These are phyloP conservation scores for Zootermopsis nevadensis DNA, from an alignment of 2,888 invertebrate species.

Conservation along the genomic window DNA sequence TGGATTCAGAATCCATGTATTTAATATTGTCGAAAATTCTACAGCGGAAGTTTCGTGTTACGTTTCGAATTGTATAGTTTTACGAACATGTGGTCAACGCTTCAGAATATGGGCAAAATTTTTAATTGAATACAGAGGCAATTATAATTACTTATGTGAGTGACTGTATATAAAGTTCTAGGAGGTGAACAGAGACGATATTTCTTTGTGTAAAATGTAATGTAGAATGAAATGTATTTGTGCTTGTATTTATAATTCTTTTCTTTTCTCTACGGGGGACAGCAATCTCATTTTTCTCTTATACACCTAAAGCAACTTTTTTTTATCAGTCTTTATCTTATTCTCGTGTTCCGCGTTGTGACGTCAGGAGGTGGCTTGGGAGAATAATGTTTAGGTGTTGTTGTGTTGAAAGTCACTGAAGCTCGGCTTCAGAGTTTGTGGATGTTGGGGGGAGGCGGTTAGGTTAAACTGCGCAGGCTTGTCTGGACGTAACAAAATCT, in stretches of 20 bases:
- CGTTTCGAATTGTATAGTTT: too few relatives aligned
- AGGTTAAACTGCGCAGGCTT: conserved; percentile 31
- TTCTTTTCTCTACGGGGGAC: background rate
- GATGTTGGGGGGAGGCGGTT: background rate
- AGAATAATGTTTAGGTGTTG: conserved; percentile 45
- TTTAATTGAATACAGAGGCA: too few relatives aligned
- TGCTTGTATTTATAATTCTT: background rate
- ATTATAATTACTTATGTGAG: too few relatives aligned
- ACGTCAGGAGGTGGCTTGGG: conserved; percentile 31
- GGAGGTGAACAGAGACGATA: too few relatives aligned
- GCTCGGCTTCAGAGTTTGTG: background rate
- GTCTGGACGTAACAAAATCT: conserved; percentile 28
- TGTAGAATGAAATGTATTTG: background rate
- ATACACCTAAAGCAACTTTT: background rate
- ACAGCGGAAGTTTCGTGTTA: too few relatives aligned
- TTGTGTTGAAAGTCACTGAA: conserved; percentile 43
- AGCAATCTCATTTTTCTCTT: background rate
- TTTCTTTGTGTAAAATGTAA: background rate
- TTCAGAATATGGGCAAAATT: too few relatives aligned
- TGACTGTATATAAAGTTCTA: too few relatives aligned
- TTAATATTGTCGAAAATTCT: too few relatives aligned
- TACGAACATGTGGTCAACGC: too few relatives aligned
- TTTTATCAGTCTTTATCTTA: background rate
- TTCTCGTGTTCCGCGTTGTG: background rate
- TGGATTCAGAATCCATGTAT: too few relatives aligned